Evolutionary conservation across 2,797 vertebrate genomes (phyloP), one percentile per base, ranked within the genome.

Genomic region (Fistularia commersonii): DNA sequence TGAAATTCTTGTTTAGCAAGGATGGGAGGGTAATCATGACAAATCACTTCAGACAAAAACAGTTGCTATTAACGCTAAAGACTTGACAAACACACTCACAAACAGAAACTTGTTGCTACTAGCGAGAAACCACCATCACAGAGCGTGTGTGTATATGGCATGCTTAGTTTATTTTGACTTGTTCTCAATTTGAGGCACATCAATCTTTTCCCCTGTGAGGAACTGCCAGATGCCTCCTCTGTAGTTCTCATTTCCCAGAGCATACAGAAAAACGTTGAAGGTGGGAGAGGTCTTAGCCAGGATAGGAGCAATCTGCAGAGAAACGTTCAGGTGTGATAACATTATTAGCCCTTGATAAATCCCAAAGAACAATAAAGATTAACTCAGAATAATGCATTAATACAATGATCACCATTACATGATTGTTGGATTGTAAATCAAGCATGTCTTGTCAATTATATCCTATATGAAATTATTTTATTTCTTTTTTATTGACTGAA

Each of bases 261-360:
- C 90, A 1, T 98, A 99, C 54, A 95, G 76, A 68, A 97, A 92
- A 44, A 91, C 92, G 0, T 98, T 93, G 76, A 95, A 82, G 0
- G 87, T 92, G 45, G 96, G 96, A 23, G 89, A 91, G 1, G 88
- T 90, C 82, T 99, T 98, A 54, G 96, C 95, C 79, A 98, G 69
- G 44, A 99, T 82, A 3, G 96, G 95, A 31, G 95, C 95, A 10
- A 98, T 89, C 97, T 99, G 88, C 57, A 74, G 62, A 66, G 37
- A 66, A 38, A 45, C 7, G 44, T 13, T n/a, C 8, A 31, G 32
- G 4, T 5, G 32, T 8, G 23, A 11, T 2, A 8, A 41, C 7
- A 43, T 31, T 7, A 10, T 57, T 38, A 48, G 7, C 36, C 0
- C 10, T 14, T 13, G 13, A 11, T 3, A 6, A 32, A 1, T 0